Conservation (phyloP, 2,888 invertebrate genomes). For the Ophion ventricosus region DNA sequence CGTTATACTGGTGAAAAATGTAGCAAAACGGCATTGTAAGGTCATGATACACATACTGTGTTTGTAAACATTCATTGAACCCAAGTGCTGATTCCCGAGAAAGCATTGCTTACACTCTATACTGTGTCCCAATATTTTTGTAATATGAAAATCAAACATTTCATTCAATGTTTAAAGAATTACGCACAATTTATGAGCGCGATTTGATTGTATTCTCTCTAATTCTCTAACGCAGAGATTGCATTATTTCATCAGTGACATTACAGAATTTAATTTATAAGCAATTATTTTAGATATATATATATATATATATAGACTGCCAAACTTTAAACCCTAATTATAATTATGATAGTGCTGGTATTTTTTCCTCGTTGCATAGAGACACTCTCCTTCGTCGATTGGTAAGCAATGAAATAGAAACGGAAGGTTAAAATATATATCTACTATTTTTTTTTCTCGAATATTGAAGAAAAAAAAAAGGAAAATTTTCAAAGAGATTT, state of each 20-base stretch:
- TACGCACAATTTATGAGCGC: constrained; percentile 8
- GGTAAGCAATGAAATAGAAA: constrained; percentile 81
- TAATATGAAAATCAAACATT: too few species aligned
- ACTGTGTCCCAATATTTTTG: too few species aligned
- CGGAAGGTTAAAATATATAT: constrained; percentile 73
- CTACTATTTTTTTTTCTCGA: constrained; percentile 19
- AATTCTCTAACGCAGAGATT: background rate
- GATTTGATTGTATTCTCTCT: constrained; percentile 34
- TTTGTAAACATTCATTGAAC: too few species aligned
- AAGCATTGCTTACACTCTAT: too few species aligned
- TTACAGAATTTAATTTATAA: constrained; percentile 20
- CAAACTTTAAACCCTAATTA: constrained; percentile 68
- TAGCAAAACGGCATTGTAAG: too few species aligned
- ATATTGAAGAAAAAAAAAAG: constrained; percentile 16
- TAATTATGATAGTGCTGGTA: constrained; percentile 79
- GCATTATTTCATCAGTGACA: constrained; percentile 10
- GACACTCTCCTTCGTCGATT: constrained; percentile 79
- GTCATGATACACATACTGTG: too few species aligned
- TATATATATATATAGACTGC: constrained; percentile 10
- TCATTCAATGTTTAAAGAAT: too few species aligned
- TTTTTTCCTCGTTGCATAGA: constrained; percentile 80
- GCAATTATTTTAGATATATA: constrained; percentile 2
- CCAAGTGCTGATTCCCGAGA: too few species aligned
- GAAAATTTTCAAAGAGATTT: background rate
- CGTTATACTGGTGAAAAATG: too few species aligned